phyloP scores from a whole-genome alignment of 2,888 invertebrate genomes.

The Agrochola lychnidis region DNA sequence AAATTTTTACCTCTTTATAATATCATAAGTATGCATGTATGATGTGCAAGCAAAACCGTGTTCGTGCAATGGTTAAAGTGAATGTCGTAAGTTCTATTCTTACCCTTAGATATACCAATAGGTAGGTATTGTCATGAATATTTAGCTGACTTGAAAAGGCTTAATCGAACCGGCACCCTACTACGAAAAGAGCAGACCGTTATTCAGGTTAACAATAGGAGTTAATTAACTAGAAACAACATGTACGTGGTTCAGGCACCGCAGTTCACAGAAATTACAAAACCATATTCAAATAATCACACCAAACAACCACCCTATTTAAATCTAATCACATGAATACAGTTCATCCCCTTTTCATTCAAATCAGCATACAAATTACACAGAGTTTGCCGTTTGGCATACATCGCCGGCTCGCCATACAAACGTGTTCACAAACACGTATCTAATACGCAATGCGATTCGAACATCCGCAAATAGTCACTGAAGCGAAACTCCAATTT shows the following conservation, averaged over 20 bases:
- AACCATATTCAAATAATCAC: slow-evolving; percentile 38
- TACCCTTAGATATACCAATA: not conserved
- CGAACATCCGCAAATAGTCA: slow-evolving; percentile 27
- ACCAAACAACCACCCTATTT: slow-evolving; percentile 21
- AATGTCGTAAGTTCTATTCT: not conserved
- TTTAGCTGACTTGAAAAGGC: slow-evolving; percentile 13
- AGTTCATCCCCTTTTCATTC: slow-evolving; percentile 39
- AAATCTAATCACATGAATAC: slow-evolving; percentile 43
- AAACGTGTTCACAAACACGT: slow-evolving; percentile 31
- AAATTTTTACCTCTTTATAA: too few relatives aligned
- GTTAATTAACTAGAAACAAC: slow-evolving; percentile 19
- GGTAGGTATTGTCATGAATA: slow-evolving; percentile 6
- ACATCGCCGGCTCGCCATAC: slow-evolving; percentile 40
- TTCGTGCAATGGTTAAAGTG: not conserved
- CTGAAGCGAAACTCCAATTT: slow-evolving; percentile 46
- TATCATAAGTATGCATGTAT: too few relatives aligned
- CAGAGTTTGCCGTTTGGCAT: slow-evolving; percentile 17
- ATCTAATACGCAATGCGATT: slow-evolving; percentile 39
- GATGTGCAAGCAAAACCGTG: not conserved
- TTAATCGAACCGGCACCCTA: not conserved
- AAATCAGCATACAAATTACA: slow-evolving; percentile 50
- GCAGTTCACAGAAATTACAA: slow-evolving; percentile 20
- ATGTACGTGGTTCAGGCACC: slow-evolving; percentile 4
- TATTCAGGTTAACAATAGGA: not conserved
- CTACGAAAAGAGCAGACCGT: slow-evolving; percentile 1